Evolutionary conservation across 2,113 vertebrate genomes (phyloP), one percentile per base, ranked within the genome.

Genomic region (Pelusios castaneus): DNA sequence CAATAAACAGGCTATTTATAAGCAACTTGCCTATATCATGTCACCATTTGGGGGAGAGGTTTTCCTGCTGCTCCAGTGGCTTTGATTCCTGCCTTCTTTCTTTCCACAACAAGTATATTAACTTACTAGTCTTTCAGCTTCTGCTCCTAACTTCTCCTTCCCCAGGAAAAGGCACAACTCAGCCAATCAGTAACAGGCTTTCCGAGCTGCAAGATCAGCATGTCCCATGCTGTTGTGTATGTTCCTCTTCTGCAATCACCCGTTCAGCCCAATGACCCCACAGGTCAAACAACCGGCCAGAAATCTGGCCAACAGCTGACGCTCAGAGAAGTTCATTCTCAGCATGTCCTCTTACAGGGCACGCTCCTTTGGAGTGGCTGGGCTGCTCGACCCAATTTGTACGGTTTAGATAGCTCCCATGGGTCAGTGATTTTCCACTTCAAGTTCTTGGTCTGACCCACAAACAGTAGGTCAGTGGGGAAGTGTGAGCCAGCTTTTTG

Each of bases 371-470:
- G 83, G 94, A 97, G 95, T 95, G 95, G 91, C 90, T 96, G 85
- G 95, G 93, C 93, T 94, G 93, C 67, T 94, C 93, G 92, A 96
- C 94, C 91, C 94, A 97, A 93, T 97, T 96, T 96, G 97, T 94
- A 92, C 82, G 90, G 96, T 96, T 96, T 87, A 92, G 90, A 97
- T 97, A 91, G 88, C 84, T 97, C 97, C 97, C 96, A 13, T 84
- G 93, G 87, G 96, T 95, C 95, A 91, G 52, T 96, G 91, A 96
- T 94, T 95, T 97, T 97, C 95, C 93, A 95, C 93, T 96, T 96
- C 95, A 96, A 92, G 91, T 95, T 96, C 96, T 96, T 97, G 91
- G 67, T 92, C 95, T 97, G 95, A 96, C 96, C 96, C 93, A 76
- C 94, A 97, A 94, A 92, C 60, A 0, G 0, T 91, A 95, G 97